Evolutionary conservation across 2,888 invertebrate genomes (phyloP), one percentile per base, ranked within the genome.

Genomic region (Thecophora atra): DNA sequence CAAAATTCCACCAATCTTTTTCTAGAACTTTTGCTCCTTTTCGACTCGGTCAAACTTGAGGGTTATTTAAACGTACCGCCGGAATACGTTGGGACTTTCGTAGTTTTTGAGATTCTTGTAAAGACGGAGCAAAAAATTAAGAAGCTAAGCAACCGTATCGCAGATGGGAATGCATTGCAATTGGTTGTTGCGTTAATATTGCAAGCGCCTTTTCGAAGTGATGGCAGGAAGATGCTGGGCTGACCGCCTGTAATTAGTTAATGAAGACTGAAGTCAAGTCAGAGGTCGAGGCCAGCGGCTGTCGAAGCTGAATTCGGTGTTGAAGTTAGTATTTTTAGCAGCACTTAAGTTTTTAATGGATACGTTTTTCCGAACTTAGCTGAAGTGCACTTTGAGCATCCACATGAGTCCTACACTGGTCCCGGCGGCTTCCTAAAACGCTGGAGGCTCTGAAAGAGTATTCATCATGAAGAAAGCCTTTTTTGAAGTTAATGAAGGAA

Each of bases 21-120:
- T 37, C 37, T 6, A 78, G 80, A 78, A 79, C 78, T 81, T 26
- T 60, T 60, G 30, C 37, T 37, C 11, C 11, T 37, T 37, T 37
- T 11, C 11, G 6, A 37, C 6, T 37, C 6, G 6, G 6, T 37
- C 37, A 37, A 11, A 37, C 6, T 6, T 11, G 37, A 37, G 7
- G n/a, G 6, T 37, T 37, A 37, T 37, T 37, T 37, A 37, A 11
- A 37, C 37, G 37, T 37, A 11, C 37, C 37, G 37, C 37, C 37
- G 37, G 37, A 37, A 30, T 8, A 30, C 30, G 30, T 30, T 30
- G 8, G 5, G 30, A 30, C 4, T 30, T 37, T 37, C 37, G 1
- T 37, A 0, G 6, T 37, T 11, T 30, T 30, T 2, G 37, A 6
- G 37, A 1, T 37, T 1, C 37, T 37, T 37, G 7, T 37, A 11